These are phyloP conservation scores for Gymnopithys bicolor DNA, from an alignment of 2,797 vertebrate genomes.

Conservation along the genomic window DNA sequence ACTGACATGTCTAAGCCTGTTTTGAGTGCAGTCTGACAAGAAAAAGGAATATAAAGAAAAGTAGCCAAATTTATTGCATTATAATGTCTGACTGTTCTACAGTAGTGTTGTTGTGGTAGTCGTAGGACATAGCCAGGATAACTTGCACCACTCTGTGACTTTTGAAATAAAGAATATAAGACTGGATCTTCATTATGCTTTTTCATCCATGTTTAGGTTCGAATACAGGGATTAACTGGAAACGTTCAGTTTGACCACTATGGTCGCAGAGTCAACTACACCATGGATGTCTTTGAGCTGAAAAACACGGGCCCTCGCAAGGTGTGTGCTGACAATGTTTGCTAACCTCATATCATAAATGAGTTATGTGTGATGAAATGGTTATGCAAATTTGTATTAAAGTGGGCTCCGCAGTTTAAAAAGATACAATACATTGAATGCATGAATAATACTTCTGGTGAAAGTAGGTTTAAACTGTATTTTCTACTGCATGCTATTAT, in stretches of 20 bases:
- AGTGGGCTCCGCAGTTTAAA: not conserved
- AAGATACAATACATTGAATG: not conserved
- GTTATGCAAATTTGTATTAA: not conserved
- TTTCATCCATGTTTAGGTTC: slow-evolving; percentile 82
- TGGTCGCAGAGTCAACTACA: slow-evolving; percentile 95
- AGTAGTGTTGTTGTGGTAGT: not conserved
- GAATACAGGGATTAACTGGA: slow-evolving; percentile 95
- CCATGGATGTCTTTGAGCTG: slow-evolving; percentile 97
- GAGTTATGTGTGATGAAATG: not conserved
- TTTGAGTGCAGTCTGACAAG: not conserved
- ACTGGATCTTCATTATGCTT: not conserved
- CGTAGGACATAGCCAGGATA: not conserved
- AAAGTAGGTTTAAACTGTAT: not conserved
- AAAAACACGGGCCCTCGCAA: slow-evolving; percentile 93
- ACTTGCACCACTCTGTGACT: not conserved
- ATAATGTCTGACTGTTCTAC: not conserved
- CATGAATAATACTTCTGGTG: not conserved
- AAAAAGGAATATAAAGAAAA: not conserved
- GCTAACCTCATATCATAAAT: not conserved
- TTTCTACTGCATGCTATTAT: not conserved
- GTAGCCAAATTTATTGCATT: not conserved
- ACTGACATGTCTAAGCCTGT: not conserved
- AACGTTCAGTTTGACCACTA: slow-evolving; percentile 99
- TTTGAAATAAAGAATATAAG: not conserved
- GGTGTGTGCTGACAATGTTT: slow-evolving; percentile 73